Evolutionary conservation across 2,888 invertebrate genomes (phyloP).

Genomic region (Drosophila recens): DNA sequence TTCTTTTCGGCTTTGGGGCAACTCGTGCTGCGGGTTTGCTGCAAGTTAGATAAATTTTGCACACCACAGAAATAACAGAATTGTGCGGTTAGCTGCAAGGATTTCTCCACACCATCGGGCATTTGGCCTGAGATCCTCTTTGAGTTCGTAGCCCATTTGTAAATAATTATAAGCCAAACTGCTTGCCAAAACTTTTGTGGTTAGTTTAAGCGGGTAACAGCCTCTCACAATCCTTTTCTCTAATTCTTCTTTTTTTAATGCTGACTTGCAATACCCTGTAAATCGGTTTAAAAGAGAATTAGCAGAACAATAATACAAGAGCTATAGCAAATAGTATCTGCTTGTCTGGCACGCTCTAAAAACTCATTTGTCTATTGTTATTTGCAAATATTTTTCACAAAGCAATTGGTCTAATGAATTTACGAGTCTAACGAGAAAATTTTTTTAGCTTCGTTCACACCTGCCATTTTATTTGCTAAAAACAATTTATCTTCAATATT

Average conservation of each 20-base stretch:
- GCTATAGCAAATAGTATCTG: background rate
- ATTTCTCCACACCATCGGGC: constrained; percentile 38
- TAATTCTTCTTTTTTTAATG: constrained; percentile 3
- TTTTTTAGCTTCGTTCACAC: background rate
- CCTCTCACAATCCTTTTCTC: background rate
- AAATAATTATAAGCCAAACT: constrained; percentile 63
- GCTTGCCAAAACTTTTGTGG: constrained; percentile 55
- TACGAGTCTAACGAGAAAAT: background rate
- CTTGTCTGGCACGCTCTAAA: background rate
- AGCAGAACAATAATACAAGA: background rate
- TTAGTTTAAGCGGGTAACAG: constrained; percentile 43
- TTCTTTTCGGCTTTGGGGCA: constrained; percentile 43
- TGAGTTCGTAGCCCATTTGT: constrained; percentile 49
- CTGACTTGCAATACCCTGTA: constrained; percentile 9
- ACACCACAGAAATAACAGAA: constrained; percentile 76
- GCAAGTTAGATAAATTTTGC: constrained; percentile 67
- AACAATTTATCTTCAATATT: background rate
- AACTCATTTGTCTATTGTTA: background rate
- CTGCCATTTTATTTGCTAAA: background rate
- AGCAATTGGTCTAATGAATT: constrained; percentile 1
- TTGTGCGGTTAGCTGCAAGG: constrained; percentile 69
- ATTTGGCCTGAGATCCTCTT: constrained; percentile 5
- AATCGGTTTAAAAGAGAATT: too few species aligned
- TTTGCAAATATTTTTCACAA: constrained; percentile 5
- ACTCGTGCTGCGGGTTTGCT: constrained; percentile 32